These are phyloP conservation scores for Peromyscus maniculatus DNA, from an alignment of 2,113 vertebrate genomes.

Conservation along the genomic window DNA sequence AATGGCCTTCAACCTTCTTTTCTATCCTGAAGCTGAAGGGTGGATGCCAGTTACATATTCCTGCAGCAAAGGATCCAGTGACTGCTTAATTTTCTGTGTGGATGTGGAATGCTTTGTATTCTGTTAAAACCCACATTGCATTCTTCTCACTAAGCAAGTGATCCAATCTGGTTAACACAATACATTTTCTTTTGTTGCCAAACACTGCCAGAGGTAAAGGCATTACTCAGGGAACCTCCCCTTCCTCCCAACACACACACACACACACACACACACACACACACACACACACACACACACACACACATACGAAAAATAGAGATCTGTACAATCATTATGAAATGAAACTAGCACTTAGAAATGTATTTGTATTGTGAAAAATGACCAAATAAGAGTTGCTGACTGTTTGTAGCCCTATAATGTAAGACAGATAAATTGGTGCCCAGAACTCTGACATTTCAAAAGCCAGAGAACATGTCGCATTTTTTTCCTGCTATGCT, in stretches of 20 bases:
- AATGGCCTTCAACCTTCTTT: constrained; percentile 59
- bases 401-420: constrained; percentile 86
- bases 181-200: constrained; percentile 76
- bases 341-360: constrained; percentile 87
- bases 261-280: neutral
- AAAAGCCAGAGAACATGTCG: constrained; percentile 84
- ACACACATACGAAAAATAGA: constrained; percentile 84
- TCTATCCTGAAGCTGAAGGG: constrained; percentile 77
- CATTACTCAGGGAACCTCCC: constrained; percentile 82
- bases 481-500: constrained; percentile 83
- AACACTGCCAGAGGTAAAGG: constrained; percentile 81
- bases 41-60: constrained; percentile 78
- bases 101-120: constrained; percentile 68
- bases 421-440: constrained; percentile 90
- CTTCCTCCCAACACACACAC: constrained; percentile 55
- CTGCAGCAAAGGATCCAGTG: constrained; percentile 79
- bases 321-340: constrained; percentile 86
- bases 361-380: constrained; percentile 90
- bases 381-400: constrained; percentile 87
- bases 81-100: constrained; percentile 83
- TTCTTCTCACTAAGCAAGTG: constrained; percentile 77
- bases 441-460: constrained; percentile 87
- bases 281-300: constrained; percentile 63
- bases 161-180: constrained; percentile 83
- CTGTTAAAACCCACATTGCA: constrained; percentile 76